phyloP scores from a whole-genome alignment of 2,113 vertebrate species.

The Ceyx margarethae region DNA sequence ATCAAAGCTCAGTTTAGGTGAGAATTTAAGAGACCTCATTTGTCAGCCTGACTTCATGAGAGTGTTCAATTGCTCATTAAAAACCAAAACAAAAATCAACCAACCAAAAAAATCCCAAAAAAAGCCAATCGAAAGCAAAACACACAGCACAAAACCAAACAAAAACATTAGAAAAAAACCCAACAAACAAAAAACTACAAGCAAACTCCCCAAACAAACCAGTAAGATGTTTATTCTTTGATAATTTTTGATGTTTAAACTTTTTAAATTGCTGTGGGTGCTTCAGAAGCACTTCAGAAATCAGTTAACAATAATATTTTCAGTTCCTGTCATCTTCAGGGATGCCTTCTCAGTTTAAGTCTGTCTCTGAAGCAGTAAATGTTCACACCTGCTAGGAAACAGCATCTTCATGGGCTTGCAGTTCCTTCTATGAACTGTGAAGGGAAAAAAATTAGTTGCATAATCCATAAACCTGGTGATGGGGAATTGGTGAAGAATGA shows the following conservation, averaged over 20 bases:
- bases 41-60: not conserved
- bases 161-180: too few relatives aligned
- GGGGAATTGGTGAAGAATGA: not conserved
- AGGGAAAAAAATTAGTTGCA: not conserved
- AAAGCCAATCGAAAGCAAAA: too few relatives aligned
- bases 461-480: not conserved
- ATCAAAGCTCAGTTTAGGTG: slow-evolving; percentile 98
- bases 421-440: not conserved
- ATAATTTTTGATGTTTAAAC: not conserved
- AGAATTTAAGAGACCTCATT: slow-evolving; percentile 33
- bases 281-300: not conserved
- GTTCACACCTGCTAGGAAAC: not conserved
- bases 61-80: not conserved
- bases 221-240: not conserved
- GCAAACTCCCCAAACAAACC: too few relatives aligned
- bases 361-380: not conserved
- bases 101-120: too few relatives aligned
- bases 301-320: not conserved
- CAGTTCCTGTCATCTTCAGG: not conserved
- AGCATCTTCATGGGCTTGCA: not conserved
- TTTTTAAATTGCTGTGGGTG: not conserved
- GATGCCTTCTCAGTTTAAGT: not conserved
- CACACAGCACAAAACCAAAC: not conserved
- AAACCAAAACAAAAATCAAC: not conserved
- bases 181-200: too few relatives aligned